Evolutionary conservation across 2,113 vertebrate species (phyloP).

Genomic region (Labeo catla): DNA sequence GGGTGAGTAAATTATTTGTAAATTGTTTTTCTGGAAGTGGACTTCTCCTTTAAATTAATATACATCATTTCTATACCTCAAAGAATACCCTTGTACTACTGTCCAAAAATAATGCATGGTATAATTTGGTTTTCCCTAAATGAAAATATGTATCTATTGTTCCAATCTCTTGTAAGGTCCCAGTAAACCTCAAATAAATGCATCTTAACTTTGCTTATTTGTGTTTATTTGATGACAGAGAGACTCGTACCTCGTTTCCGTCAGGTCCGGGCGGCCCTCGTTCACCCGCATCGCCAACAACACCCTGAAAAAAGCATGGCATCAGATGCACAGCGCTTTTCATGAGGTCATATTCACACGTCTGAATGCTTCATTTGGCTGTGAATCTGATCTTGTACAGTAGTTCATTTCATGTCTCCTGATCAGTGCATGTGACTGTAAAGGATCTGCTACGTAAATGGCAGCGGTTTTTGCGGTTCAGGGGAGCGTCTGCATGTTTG

Average conservation of each 20-base stretch:
- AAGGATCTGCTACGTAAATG: neutral
- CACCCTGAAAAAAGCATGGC: slow-evolving; percentile 74
- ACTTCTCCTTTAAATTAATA: too few relatives aligned
- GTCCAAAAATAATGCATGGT: neutral
- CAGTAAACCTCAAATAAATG: too few relatives aligned
- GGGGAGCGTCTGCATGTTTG: slow-evolving; percentile 25
- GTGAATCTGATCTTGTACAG: neutral
- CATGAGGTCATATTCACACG: neutral
- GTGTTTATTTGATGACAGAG: neutral
- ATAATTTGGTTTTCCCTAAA: too few relatives aligned
- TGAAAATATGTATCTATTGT: too few relatives aligned
- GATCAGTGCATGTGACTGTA: neutral
- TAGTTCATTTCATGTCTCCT: neutral
- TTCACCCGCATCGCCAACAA: slow-evolving; percentile 87
- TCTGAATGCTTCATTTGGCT: neutral
- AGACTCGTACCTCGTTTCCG: slow-evolving; percentile 83
- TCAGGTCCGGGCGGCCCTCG: slow-evolving; percentile 91
- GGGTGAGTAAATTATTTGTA: too few relatives aligned
- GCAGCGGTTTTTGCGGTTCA: neutral
- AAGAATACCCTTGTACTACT: neutral
- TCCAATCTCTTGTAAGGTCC: too few relatives aligned
- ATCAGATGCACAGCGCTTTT: neutral
- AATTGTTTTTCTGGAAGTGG: too few relatives aligned
- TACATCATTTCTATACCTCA: too few relatives aligned
- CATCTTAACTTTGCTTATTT: too few relatives aligned